Conservation (phyloP, 2,888 invertebrate genomes). For the Gari tellinella region DNA sequence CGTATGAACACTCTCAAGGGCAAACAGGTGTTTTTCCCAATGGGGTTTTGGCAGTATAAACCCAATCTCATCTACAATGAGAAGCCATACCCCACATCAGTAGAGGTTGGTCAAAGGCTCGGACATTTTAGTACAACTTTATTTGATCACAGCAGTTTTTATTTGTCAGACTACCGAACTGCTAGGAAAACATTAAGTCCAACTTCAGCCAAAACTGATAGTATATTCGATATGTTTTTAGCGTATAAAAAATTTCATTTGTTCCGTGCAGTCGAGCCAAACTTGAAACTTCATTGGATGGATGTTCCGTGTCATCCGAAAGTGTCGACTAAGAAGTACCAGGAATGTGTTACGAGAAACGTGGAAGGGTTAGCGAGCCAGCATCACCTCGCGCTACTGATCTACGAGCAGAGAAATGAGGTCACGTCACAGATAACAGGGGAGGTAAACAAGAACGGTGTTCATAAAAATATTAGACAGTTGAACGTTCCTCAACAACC, state of each 20-base stretch:
- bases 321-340: slow-evolving; percentile 63
- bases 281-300: slow-evolving; percentile 87
- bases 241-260: slow-evolving; percentile 89
- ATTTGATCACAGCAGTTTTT: slow-evolving; percentile 91
- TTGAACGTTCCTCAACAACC: slow-evolving; percentile 4
- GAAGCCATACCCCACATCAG: slow-evolving; percentile 77
- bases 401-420: slow-evolving; percentile 75
- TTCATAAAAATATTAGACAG: background rate
- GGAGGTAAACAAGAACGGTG: background rate
- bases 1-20: slow-evolving; percentile 97
- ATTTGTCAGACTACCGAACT: slow-evolving; percentile 90
- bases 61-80: slow-evolving; percentile 86
- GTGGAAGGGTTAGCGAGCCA: slow-evolving; percentile 78
- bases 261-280: slow-evolving; percentile 92
- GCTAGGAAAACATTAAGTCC: slow-evolving; percentile 88
- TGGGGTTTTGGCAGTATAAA: slow-evolving; percentile 95
- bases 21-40: slow-evolving; percentile 95
- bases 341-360: slow-evolving; percentile 74
- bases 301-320: slow-evolving; percentile 75
- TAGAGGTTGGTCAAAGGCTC: slow-evolving; percentile 83
- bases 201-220: slow-evolving; percentile 59
- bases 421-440: slow-evolving; percentile 27
- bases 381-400: slow-evolving; percentile 80
- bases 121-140: slow-evolving; percentile 92
- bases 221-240: slow-evolving; percentile 90